These are phyloP conservation scores for Lagria hirta DNA, from an alignment of 2,888 invertebrate species.

Conservation along the genomic window DNA sequence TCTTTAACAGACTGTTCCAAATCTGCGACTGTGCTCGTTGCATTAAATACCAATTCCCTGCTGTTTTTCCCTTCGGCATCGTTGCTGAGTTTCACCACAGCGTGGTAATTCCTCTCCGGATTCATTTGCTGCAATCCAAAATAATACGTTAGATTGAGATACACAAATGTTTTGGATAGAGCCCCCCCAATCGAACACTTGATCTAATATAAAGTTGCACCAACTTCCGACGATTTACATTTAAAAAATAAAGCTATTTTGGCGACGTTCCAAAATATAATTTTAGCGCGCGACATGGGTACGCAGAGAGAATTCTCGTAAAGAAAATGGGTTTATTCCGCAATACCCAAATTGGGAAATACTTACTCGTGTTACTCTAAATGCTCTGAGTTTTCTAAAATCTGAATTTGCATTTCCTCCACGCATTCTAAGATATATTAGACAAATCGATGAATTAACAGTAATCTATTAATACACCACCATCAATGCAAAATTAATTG, in stretches of 20 bases:
- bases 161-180: no score
- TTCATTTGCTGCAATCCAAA: slow-evolving; percentile 11
- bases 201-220: slow-evolving; percentile 10
- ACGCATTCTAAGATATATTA: slow-evolving; percentile 15
- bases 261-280: slow-evolving; percentile 44
- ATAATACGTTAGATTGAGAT: background rate
- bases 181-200: slow-evolving; percentile 3
- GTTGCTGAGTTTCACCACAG: slow-evolving; percentile 10
- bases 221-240: slow-evolving; percentile 33
- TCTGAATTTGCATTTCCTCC: slow-evolving; percentile 14
- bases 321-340: slow-evolving; percentile 29
- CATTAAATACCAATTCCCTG: slow-evolving; percentile 9
- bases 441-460: background rate
- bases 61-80: slow-evolving; percentile 10
- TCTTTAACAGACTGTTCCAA: slow-evolving; percentile 15
- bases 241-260: slow-evolving; percentile 27
- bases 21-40: slow-evolving; percentile 8
- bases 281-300: slow-evolving; percentile 45
- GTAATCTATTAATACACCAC: background rate
- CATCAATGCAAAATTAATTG: background rate
- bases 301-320: slow-evolving; percentile 38
- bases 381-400: slow-evolving; percentile 7
- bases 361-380: slow-evolving; percentile 36
- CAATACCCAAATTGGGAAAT: slow-evolving; percentile 26
- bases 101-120: slow-evolving; percentile 8